These are phyloP conservation scores for Cheirogaleus medius DNA, from an alignment of 2,113 vertebrate genomes.

Conservation along the genomic window DNA sequence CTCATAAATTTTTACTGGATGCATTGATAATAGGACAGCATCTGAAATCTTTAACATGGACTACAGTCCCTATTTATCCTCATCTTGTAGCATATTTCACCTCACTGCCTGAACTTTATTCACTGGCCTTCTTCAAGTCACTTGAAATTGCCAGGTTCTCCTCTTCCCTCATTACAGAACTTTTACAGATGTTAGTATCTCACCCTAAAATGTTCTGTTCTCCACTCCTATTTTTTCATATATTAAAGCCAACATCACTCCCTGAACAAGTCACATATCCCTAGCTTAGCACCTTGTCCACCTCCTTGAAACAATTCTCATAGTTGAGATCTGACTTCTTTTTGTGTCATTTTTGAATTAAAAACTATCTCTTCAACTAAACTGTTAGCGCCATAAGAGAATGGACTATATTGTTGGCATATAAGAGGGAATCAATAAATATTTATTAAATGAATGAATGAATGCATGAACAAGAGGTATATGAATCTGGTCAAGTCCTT, in stretches of 20 bases:
- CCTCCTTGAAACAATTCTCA: neutral
- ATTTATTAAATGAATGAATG: neutral
- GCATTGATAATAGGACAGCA: neutral
- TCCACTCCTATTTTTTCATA: neutral
- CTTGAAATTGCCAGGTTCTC: neutral
- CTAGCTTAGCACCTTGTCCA: neutral
- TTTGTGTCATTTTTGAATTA: neutral
- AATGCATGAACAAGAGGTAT: neutral
- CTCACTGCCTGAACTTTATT: neutral
- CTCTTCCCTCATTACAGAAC: neutral
- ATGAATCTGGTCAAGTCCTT: neutral
- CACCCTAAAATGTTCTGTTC: neutral
- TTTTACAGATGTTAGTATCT: neutral
- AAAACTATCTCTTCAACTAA: neutral
- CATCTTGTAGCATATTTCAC: neutral
- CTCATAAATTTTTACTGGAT: neutral
- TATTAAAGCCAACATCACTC: neutral
- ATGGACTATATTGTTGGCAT: neutral
- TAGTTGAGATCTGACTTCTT: neutral
- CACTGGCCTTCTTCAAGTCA: neutral
- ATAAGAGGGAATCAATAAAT: neutral
- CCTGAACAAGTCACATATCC: neutral
- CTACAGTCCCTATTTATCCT: neutral
- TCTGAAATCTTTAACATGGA: neutral
- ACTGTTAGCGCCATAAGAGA: neutral